Conservation (phyloP, 2,888 invertebrate genomes). For the Drosophila neotestacea region DNA sequence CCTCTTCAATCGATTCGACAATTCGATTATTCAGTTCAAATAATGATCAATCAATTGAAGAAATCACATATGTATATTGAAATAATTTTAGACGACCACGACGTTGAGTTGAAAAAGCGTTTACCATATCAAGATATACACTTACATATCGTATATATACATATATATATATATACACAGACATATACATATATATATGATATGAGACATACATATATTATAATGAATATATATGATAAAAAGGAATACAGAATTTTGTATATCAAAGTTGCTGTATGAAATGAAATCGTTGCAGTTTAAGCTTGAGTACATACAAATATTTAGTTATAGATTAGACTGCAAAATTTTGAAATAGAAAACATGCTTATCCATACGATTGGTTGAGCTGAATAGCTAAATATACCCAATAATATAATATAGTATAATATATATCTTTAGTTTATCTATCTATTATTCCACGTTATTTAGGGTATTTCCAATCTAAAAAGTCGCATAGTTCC, state of each 20-base stretch:
- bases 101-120: constrained; percentile 29
- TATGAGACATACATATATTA: constrained; percentile 4
- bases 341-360: constrained; percentile 2
- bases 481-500: too few species aligned
- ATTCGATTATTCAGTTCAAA: neutral
- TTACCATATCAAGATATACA: constrained; percentile 38
- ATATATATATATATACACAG: neutral
- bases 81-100: constrained; percentile 33
- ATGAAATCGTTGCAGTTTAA: constrained; percentile 25
- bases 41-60: constrained; percentile 8
- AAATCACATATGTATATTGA: constrained; percentile 9
- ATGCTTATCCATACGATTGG: constrained; percentile 19
- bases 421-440: too few species aligned
- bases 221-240: neutral
- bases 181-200: constrained; percentile 16
- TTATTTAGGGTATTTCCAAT: neutral
- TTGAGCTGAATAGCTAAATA: neutral
- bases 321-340: constrained; percentile 1
- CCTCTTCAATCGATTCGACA: constrained; percentile 5
- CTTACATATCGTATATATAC: constrained; percentile 15
- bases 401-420: neutral
- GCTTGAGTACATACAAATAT: constrained; percentile 11
- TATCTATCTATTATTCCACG: too few species aligned
- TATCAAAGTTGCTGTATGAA: constrained; percentile 20
- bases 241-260: constrained; percentile 9